Percentiles rank a stretch among this genome's conserved stretches.
These are phyloP conservation scores for Leptinotarsa tumamoca DNA, from an alignment of 2,888 invertebrate species.

Conservation along the genomic window DNA sequence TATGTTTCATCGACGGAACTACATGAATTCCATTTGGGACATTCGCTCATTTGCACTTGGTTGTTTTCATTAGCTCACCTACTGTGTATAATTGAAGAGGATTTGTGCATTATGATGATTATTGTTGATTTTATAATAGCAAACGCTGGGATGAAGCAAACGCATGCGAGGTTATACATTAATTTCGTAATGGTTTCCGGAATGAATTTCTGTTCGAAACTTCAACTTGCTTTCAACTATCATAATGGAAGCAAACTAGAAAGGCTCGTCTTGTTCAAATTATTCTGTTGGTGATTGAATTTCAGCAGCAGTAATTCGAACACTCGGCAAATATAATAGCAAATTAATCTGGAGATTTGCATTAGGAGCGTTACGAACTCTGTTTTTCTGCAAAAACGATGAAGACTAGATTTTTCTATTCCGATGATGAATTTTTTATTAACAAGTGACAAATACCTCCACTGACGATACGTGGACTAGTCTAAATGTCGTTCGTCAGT, in stretches of 20 bases:
- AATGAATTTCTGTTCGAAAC: background rate
- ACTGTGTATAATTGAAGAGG: conserved; percentile 1
- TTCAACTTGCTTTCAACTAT: background rate
- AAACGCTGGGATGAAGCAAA: background rate
- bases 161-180: background rate
- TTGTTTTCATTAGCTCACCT: conserved; percentile 8
- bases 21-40: background rate
- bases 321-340: too few species aligned
- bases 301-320: too few species aligned
- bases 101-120: conserved; percentile 6
- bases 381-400: too few species aligned
- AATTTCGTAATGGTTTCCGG: background rate
- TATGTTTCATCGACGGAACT: conserved; percentile 8
- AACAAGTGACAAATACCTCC: too few species aligned
- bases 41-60: conserved; percentile 1
- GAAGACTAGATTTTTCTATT: too few species aligned
- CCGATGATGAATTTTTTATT: too few species aligned
- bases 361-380: too few species aligned
- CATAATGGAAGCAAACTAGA: background rate
- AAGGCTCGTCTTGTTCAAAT: too few species aligned
- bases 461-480: too few species aligned
- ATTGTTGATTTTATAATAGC: conserved; percentile 9
- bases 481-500: too few species aligned
- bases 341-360: too few species aligned
- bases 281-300: too few species aligned